Conservation (phyloP, 64 coral and sea anemone species). For the Actinia equina region DNA sequence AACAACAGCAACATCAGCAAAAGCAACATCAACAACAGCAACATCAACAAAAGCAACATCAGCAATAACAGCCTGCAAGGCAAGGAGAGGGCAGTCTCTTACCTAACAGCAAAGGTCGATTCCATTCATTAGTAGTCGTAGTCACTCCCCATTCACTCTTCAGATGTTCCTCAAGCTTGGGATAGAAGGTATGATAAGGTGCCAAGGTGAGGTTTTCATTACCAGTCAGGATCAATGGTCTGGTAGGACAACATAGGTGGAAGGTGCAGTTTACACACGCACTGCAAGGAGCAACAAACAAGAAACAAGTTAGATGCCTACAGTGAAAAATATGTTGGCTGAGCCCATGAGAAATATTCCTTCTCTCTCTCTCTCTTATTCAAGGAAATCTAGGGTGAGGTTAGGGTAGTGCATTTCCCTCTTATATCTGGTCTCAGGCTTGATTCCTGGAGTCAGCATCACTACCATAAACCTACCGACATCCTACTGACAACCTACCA, state of each 20-base stretch:
- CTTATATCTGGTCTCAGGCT: no score
- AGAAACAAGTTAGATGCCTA: no score
- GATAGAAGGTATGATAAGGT: constrained; percentile 93
- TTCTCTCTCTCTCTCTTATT: no score
- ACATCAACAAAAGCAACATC: not conserved
- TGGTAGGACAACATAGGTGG: constrained; percentile 84
- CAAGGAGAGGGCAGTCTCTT: not conserved
- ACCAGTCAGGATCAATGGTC: constrained; percentile 77
- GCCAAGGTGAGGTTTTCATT: constrained; percentile 81
- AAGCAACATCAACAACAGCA: not conserved
- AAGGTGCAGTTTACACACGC: constrained; percentile 86
- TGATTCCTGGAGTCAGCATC: no score
- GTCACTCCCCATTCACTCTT: constrained; percentile 70
- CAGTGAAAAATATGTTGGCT: not conserved
- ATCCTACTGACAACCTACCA: no score
- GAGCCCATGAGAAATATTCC: not conserved
- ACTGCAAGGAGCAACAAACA: constrained; percentile 26
- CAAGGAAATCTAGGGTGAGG: no score
- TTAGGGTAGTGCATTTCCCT: no score
- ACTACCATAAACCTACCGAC: no score
- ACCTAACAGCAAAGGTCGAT: constrained; percentile 96
- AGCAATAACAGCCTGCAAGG: not conserved
- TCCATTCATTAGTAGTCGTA: constrained; percentile 76
- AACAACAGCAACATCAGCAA: not conserved
- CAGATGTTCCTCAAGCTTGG: constrained; percentile 84